These are phyloP conservation scores for Ara ararauna DNA, from an alignment of 2,797 vertebrate species.

Conservation along the genomic window DNA sequence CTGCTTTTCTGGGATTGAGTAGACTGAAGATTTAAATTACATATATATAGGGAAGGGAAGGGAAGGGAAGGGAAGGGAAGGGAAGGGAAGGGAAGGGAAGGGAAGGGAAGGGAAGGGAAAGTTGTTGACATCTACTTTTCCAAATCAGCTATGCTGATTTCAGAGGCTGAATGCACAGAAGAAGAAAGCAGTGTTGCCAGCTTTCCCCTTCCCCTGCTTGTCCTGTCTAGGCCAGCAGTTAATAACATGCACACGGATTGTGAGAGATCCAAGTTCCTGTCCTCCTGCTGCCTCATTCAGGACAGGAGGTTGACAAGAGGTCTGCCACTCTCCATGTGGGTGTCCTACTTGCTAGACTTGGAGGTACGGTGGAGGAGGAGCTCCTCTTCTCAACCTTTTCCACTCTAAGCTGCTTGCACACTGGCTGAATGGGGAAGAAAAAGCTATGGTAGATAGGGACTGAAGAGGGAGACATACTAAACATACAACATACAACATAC, in stretches of 20 bases:
- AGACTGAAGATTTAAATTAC: not conserved
- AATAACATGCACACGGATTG: not conserved
- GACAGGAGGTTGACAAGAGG: not conserved
- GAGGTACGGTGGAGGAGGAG: accelerated
- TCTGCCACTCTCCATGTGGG: not conserved
- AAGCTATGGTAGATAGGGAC: not conserved
- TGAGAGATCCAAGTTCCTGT: not conserved
- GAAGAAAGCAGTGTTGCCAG: not conserved
- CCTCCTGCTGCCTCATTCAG: not conserved
- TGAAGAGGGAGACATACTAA: not conserved
- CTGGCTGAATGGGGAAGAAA: not conserved
- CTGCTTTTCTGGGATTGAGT: not conserved
- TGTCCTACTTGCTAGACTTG: not conserved
- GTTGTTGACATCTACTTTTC: not conserved
- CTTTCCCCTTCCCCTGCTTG: not conserved
- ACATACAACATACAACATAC: too few relatives aligned
- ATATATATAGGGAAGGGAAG: not conserved
- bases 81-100: accelerated
- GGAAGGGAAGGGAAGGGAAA: too few relatives aligned
- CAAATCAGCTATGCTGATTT: not conserved
- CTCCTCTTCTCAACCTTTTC: not conserved
- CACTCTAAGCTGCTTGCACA: not conserved
- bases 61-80: accelerated
- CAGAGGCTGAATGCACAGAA: not conserved
- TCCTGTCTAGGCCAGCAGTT: not conserved